Base-by-base conservation (phyloP, 2,888 invertebrate species). In the Orthosia gracilis region DNA sequence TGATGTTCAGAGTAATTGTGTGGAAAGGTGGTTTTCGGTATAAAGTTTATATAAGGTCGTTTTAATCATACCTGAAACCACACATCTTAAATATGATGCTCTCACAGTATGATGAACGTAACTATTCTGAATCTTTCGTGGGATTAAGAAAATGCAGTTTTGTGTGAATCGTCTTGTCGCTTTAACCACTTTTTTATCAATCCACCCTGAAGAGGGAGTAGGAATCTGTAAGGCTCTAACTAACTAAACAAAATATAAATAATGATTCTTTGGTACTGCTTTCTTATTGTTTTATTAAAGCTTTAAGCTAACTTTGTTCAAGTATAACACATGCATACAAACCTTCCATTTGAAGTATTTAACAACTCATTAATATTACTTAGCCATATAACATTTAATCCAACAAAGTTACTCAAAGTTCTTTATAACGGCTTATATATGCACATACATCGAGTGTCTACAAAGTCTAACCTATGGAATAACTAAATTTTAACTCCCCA, bases 401-500 rank as follows among this genome's bases (percentile, higher is more conserved):
- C 31, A 11, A 3, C 17, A 40, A 73, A 78, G 52, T 78, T 50
- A 54, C 18, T 9, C n/a, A 64, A 71, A 72, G 62, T 68, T 73
- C 11, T 23, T 47, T 23, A 45, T n/a, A n/a, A n/a, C n/a, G n/a
- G n/a, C 31, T 2, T 13, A 55, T n/a, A n/a, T n/a, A n/a, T 2
- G 23, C 57, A 57, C 57, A 31, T 72, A 58, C 21, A 72, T 13
- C 47, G 58, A 68, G 67, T 77, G 74, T 85, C 88, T 86, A 83
- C 76, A 74, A 79, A 76, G 76, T 84, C 79, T 70, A 76, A 80
- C 83, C 80, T 78, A 73, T 65, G 23, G 55, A 47, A 65, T 69
- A 71, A 63, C 70, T 57, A 80, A 82, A 78, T 84, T 78, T 80
- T 71, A 59, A 75, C 61, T 80, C 78, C 80, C 85, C 52, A 62